Base-by-base conservation (phyloP, 2,888 invertebrate species). In the Idaea aversata region DNA sequence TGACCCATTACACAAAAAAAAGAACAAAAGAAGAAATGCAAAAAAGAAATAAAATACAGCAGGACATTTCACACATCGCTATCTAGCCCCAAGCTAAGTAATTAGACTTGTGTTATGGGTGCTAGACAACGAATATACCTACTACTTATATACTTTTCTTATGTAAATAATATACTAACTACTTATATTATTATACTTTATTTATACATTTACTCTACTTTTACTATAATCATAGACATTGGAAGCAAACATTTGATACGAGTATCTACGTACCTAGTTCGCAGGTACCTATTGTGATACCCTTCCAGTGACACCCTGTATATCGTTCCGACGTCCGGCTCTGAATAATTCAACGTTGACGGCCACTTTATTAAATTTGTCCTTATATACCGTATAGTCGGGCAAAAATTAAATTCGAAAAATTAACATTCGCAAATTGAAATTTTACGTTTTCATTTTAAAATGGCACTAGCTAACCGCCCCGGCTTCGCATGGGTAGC, bases 321-420 rank as follows among this genome's bases (percentile, higher is more conserved):
- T 90, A 82, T 77, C 81, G 82, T 79, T 78, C 85, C 83, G 77
- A 75, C 83, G 77, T 76, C 25, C 77, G 77, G 79, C 80, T 80
- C 80, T 93, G 92, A 91, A 91, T 92, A 82, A 91, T 92, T 91
- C 90, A 91, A 86, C 87, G 84, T 77, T 82, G 83, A 84, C 84
- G 86, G 85, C 84, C 88, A 90, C 87, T 91, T 90, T 91, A 92
- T 92, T 91, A 90, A 91, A 92, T 91, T 90, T 88, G 89, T 88
- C 87, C 79, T 87, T 88, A 86, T 85, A 86, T 83, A 81, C 74
- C 71, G 70, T 77, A 74, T 74, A 77, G 75, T 71, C 80, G 72
- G 75, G 68, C 77, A 78, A 82, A 83, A 80, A 85, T 87, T 85
- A 85, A 86, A 84, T 84, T 81, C 78, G 74, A 79, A 69, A 80